Evolutionary conservation across 2,888 invertebrate genomes (phyloP).

Genomic region (Petrolisthes manimaculis): DNA sequence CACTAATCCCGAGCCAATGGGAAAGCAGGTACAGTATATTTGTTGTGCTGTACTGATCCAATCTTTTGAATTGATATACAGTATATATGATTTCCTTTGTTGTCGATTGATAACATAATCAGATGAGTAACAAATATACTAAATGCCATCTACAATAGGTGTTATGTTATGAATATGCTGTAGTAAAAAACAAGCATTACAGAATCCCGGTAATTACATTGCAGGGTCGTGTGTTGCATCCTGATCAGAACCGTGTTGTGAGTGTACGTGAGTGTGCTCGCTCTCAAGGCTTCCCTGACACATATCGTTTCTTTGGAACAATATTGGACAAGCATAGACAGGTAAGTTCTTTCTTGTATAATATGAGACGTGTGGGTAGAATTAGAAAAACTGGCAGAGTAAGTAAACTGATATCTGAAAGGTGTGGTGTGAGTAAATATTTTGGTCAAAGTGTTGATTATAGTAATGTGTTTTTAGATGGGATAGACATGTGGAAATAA

Average conservation of each 20-base stretch:
- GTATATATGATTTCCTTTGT: neutral
- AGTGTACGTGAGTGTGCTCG: slow-evolving; percentile 88
- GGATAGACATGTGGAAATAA: too few species aligned
- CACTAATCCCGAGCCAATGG: slow-evolving; percentile 89
- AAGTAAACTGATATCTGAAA: too few species aligned
- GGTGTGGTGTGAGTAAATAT: too few species aligned
- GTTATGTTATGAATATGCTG: neutral
- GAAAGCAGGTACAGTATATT: slow-evolving; percentile 77
- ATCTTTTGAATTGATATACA: too few species aligned
- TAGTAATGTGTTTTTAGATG: too few species aligned
- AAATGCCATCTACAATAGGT: neutral
- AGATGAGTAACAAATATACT: neutral
- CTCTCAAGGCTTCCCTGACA: slow-evolving; percentile 86
- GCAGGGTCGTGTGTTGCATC: slow-evolving; percentile 84
- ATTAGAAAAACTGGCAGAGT: neutral
- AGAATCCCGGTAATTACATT: slow-evolving; percentile 24
- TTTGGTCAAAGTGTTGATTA: too few species aligned
- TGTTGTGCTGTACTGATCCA: neutral
- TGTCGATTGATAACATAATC: neutral
- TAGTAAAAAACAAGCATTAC: neutral
- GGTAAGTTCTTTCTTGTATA: slow-evolving; percentile 31
- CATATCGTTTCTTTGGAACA: slow-evolving; percentile 78
- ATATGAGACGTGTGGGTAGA: neutral
- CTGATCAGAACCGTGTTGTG: slow-evolving; percentile 84
- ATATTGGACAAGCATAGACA: slow-evolving; percentile 66